Conservation (phyloP, 2,113 vertebrate species). For the Osmerus mordax region DNA sequence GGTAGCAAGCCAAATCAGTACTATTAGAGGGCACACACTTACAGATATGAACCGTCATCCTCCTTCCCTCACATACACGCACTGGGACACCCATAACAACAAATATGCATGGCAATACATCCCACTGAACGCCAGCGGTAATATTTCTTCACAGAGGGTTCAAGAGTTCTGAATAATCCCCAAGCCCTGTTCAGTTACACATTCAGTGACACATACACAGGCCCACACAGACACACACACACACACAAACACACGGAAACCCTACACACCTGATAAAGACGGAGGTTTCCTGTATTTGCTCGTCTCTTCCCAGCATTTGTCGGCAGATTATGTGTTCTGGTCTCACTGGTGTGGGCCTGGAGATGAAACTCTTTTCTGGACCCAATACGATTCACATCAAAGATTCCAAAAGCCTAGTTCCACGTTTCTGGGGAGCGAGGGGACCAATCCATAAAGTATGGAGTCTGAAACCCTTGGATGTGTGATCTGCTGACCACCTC, state of each 20-base stretch:
- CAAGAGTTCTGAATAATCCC: not conserved
- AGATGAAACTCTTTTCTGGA: too few species aligned
- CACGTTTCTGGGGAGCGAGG: too few species aligned
- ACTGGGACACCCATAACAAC: not conserved
- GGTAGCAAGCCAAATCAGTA: conserved; percentile 5
- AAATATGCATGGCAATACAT: not conserved
- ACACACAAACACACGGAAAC: not conserved
- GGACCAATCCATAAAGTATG: too few species aligned
- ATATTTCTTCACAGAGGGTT: not conserved
- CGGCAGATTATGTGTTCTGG: too few species aligned
- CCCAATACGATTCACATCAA: too few species aligned
- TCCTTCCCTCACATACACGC: not conserved
- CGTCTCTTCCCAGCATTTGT: too few species aligned
- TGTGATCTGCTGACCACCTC: too few species aligned
- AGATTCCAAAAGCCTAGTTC: too few species aligned
- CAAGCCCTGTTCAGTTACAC: not conserved
- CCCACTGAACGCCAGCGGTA: not conserved
- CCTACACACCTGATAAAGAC: not conserved
- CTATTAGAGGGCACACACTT: not conserved
- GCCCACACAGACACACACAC: too few species aligned
- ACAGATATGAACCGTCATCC: not conserved
- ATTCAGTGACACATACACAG: not conserved
- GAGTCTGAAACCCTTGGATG: too few species aligned
- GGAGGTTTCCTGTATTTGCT: too few species aligned
- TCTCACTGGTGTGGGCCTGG: too few species aligned